These are phyloP conservation scores for Aphelenchoides bicaudatus DNA, from an alignment of 2,888 invertebrate genomes.

Conservation along the genomic window DNA sequence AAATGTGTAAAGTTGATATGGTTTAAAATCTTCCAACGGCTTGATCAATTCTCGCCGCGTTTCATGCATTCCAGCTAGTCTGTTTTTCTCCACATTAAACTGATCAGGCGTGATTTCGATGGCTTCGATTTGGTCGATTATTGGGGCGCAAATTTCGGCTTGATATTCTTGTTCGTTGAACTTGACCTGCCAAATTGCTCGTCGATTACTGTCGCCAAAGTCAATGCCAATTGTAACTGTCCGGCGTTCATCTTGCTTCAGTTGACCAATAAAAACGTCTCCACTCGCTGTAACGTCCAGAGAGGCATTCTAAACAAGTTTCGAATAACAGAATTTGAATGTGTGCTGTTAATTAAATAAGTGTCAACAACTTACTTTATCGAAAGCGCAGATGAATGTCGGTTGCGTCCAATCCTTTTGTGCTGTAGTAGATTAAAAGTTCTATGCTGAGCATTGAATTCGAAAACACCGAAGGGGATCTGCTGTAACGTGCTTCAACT, in stretches of 20 bases:
- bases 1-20: conserved; percentile 29
- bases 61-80: conserved; percentile 37
- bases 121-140: conserved; percentile 38
- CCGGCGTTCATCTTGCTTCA: conserved; percentile 27
- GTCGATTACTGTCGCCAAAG: conserved; percentile 31
- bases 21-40: conserved; percentile 14
- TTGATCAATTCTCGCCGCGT: conserved; percentile 18
- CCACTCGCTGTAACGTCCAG: conserved; percentile 31
- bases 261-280: conserved; percentile 23
- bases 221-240: conserved; percentile 36
- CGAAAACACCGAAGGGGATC: conserved; percentile 38
- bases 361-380: not conserved
- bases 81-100: conserved; percentile 27
- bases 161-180: conserved; percentile 23
- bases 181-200: conserved; percentile 31
- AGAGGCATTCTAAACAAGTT: conserved; percentile 12
- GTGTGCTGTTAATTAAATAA: not conserved
- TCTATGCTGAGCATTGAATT: conserved; percentile 41
- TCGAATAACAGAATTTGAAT: not conserved
- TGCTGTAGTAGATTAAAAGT: conserved; percentile 24
- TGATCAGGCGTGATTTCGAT: conserved; percentile 32
- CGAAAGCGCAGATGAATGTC: conserved; percentile 23
- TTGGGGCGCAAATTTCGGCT: conserved; percentile 24
- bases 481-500: conserved; percentile 29
- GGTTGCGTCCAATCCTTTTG: conserved; percentile 4